Evolutionary conservation across 2,797 vertebrate genomes (phyloP).

Genomic region (Muscicapa comitata): DNA sequence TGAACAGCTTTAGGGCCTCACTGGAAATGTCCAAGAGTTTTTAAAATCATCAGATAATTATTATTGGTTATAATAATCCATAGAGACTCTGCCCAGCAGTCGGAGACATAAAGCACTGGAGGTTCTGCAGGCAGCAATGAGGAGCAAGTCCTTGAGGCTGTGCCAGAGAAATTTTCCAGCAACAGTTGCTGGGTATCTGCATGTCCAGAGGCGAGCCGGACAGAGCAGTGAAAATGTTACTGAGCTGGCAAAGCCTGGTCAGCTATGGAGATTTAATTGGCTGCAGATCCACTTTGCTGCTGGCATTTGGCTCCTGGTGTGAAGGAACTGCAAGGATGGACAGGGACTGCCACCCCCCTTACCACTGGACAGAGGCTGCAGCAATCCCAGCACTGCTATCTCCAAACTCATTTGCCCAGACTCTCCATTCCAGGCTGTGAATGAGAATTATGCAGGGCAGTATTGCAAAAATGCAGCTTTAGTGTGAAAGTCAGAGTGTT

Average conservation of each 20-base stretch:
- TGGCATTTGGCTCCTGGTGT: fast-evolving
- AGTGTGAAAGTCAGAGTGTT: background rate
- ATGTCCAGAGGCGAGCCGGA: background rate
- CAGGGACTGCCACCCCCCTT: background rate
- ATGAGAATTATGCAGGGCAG: background rate
- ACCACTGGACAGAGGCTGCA: background rate
- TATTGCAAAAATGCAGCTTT: background rate
- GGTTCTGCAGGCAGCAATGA: background rate
- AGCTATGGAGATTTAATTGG: background rate
- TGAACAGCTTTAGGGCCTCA: background rate
- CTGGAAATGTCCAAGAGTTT: background rate
- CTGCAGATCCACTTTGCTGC: fast-evolving
- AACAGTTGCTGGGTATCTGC: fast-evolving
- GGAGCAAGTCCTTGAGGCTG: background rate
- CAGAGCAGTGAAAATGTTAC: background rate
- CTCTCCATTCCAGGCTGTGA: background rate
- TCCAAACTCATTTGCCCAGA: no score
- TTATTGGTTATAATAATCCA: background rate
- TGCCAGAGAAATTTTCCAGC: background rate
- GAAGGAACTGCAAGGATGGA: background rate
- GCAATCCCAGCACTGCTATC: background rate
- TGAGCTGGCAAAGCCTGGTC: background rate
- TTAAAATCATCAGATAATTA: background rate
- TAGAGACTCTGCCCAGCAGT: background rate
- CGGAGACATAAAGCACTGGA: background rate